Evolutionary conservation across 2,888 invertebrate species (phyloP).

Genomic region (Tachina lurida): DNA sequence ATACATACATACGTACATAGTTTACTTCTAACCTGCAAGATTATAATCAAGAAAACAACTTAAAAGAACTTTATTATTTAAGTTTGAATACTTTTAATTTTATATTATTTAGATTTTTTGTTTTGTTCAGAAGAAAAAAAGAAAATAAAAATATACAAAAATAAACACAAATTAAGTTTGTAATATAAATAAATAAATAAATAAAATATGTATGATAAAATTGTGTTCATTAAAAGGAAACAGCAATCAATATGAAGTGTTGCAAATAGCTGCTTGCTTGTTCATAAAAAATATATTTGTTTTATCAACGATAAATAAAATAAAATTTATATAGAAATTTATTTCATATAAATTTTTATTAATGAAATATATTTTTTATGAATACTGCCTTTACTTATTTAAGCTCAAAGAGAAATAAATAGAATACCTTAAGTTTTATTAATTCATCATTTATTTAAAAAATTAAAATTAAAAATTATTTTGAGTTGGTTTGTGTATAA

Average conservation of each 20-base stretch:
- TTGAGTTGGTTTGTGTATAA: constrained; percentile 58
- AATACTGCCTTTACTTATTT: not conserved
- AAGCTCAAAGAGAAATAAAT: constrained; percentile 52
- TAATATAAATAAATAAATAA: constrained; percentile 22
- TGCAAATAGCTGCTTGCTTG: not conserved
- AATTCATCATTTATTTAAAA: constrained; percentile 41
- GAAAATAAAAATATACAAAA: constrained; percentile 3
- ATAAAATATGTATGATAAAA: constrained; percentile 8
- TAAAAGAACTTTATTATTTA: constrained; percentile 39
- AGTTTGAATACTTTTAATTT: constrained; percentile 43
- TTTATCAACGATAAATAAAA: too few relatives aligned
- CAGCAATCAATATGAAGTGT: constrained; percentile 8
- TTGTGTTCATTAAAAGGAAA: constrained; percentile 7
- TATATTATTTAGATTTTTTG: constrained; percentile 26
- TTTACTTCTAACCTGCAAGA: constrained; percentile 9
- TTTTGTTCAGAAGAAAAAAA: constrained; percentile 25
- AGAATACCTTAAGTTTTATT: constrained; percentile 33
- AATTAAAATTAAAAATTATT: constrained; percentile 44
- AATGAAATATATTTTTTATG: too few relatives aligned
- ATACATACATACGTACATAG: not conserved
- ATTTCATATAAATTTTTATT: too few relatives aligned
- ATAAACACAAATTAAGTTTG: constrained; percentile 33
- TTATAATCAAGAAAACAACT: constrained; percentile 4
- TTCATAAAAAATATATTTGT: too few relatives aligned
- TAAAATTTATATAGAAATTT: too few relatives aligned